Base-by-base conservation (phyloP, 2,113 vertebrate genomes). In the Sinocyclocheilus anshuiensis region DNA sequence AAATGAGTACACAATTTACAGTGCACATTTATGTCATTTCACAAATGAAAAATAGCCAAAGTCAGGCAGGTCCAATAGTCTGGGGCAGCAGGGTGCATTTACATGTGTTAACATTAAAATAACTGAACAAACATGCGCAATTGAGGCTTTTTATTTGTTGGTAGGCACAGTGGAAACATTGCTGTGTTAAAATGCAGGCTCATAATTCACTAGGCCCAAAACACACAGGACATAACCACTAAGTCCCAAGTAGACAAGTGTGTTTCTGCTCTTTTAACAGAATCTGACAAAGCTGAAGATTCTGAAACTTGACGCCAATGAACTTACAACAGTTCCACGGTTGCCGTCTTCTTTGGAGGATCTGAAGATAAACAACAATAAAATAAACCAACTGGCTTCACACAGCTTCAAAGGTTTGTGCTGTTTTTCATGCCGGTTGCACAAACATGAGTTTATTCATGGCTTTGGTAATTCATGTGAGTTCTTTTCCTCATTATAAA, bases 301-400 rank as follows among this genome's bases (percentile, higher is more conserved):
- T 39, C 90, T 96, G 65, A 94, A 94, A 84, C 92, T 96, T 45
- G 93, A 95, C 48, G 92, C 90, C 63, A 97, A 96, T 90, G 90
- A 20, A 2, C 91, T 96, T 2, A 91, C 92, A 53, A 79, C 84
- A 15, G 86, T 96, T 87, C 96, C 95, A 1, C 79, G 39, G 0
- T 92, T 96, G 77, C 96, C 95, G 0, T 0, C 86, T 6, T 95
- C 95, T 55, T 89, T 96, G 48, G 91, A 95, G 86, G 94, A 96
- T 83, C 93, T 97, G 33, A 95, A 93, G 71, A 84, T 96, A 12
- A 96, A 93, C 16, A 89, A 89, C 84, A 96, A 96, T 90, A 89
- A 91, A 71, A 91, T 96, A 9, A 88, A 61, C 50, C 69, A 92
- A 2, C 90, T 96, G 33, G 88, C 90, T 5, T 77, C 65, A 39